Percentiles rank a stretch among this genome's conserved stretches.
Conservation (phyloP, 2,797 vertebrate species). For the Muscicapa striata region DNA sequence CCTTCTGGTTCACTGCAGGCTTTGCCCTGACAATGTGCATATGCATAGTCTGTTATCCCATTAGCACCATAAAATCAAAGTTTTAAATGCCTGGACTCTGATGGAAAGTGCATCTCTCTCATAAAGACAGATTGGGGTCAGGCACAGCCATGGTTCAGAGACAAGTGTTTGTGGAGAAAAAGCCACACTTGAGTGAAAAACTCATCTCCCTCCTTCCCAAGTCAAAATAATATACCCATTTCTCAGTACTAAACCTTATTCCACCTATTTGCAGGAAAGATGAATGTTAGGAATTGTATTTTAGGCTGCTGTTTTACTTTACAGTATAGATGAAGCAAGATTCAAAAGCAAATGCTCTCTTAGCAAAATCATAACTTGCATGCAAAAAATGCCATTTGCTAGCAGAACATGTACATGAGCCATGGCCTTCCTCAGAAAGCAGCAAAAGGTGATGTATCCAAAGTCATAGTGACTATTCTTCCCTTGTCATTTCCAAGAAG, state of each 20-base stretch:
- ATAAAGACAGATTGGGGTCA: conserved; percentile 16
- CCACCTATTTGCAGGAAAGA: neutral
- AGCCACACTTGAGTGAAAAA: neutral
- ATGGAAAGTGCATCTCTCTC: neutral
- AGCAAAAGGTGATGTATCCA: neutral
- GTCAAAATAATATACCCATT: neutral
- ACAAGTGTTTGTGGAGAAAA: neutral
- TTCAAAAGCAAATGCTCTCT: neutral
- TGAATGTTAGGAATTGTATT: neutral
- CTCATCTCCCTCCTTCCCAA: neutral
- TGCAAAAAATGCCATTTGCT: neutral
- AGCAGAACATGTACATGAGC: fast-evolving
- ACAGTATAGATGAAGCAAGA: neutral
- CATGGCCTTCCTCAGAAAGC: neutral
- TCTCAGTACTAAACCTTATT: neutral
- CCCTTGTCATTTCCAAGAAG: neutral
- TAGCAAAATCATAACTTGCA: neutral
- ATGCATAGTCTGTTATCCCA: neutral
- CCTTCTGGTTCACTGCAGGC: neutral
- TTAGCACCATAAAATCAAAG: conserved; percentile 4
- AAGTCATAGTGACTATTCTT: neutral
- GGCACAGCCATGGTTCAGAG: neutral
- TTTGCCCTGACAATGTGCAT: neutral
- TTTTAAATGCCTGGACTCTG: neutral
- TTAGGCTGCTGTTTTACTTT: neutral